Evolutionary conservation across 2,797 vertebrate species (phyloP), one percentile per base, ranked within the genome.

Genomic region (Sphenopsis melanotis): DNA sequence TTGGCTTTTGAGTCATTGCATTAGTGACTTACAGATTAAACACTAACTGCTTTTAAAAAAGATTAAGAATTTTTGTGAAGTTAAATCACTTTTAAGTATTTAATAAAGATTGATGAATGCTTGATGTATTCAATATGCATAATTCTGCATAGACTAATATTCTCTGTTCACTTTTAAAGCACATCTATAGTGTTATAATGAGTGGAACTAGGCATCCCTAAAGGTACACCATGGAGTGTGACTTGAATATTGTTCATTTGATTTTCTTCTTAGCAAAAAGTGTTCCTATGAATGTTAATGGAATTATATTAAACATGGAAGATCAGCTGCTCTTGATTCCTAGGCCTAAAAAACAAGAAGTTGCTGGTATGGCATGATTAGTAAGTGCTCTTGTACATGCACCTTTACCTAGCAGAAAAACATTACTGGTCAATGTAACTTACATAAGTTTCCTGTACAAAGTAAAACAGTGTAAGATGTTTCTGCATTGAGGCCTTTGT

Each of bases 91-190:
- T 88, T 80, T 90, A 77, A 50, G 36, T 81, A 91, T 46, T 93
- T 74, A 59, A 56, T 74, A 68, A 90, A 34, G 72, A 83, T 15
- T 81, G 68, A 75, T 78, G 65, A 95, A 94, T 81, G 74, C 72
- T 69, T 83, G 63, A 22, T 66, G 19, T 89, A 61, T 81, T 91
- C 77, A 84, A 84, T 46, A 77, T 81, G 56, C 56, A 53, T 68
- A 92, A 71, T 89, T 78, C 49, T 82, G 37, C 85, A 69, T 42
- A 88, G 34, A 87, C 77, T 94, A 90, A 91, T 76, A 95, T 55
- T 96, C 65, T 96, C 52, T 94, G 77, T 93, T 95, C 94, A 96
- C 93, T 96, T 96, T 82, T 95, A 89, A 96, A 95, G 85, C 74
- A 94, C 95, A 90, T 87, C 77, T 95, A 65, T 96, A 97, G 84